phyloP scores from a whole-genome alignment of 1,140 invertebrate genomes.

The Dysdera silvatica region DNA sequence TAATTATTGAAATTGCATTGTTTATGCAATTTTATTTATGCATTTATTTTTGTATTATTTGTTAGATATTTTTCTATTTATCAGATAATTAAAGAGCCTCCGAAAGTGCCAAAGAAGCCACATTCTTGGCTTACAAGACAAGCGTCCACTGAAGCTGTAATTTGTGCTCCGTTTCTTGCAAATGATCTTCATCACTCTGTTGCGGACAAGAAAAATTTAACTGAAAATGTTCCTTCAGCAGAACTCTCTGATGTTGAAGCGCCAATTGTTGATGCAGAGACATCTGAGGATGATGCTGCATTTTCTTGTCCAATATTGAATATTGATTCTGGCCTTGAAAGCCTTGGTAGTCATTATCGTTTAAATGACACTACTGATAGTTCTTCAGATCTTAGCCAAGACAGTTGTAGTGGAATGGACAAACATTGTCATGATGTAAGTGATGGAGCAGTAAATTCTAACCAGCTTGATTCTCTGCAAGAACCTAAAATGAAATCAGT shows the following conservation, averaged over 20 bases:
- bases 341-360: not conserved
- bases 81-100: constrained; percentile 15
- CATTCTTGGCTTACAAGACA: constrained; percentile 1
- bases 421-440: not conserved
- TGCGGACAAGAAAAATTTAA: not conserved
- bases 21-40: too few species aligned
- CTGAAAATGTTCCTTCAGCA: constrained; percentile 11
- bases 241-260: constrained; percentile 21
- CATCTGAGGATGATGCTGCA: constrained; percentile 20
- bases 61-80: not conserved
- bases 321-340: not conserved
- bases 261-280: constrained; percentile 13
- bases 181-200: not conserved
- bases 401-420: not conserved
- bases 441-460: not conserved
- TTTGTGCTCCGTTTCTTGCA: not conserved
- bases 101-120: constrained; percentile 18
- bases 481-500: too few species aligned
- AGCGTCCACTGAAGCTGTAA: not conserved
- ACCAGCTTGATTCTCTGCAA: too few species aligned
- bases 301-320: too few species aligned
- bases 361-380: not conserved
- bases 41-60: too few species aligned
- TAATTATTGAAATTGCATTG: too few species aligned
- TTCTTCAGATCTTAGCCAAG: not conserved